Conservation (phyloP, 2,113 vertebrate species). For the Hippocampus guttulatus region DNA sequence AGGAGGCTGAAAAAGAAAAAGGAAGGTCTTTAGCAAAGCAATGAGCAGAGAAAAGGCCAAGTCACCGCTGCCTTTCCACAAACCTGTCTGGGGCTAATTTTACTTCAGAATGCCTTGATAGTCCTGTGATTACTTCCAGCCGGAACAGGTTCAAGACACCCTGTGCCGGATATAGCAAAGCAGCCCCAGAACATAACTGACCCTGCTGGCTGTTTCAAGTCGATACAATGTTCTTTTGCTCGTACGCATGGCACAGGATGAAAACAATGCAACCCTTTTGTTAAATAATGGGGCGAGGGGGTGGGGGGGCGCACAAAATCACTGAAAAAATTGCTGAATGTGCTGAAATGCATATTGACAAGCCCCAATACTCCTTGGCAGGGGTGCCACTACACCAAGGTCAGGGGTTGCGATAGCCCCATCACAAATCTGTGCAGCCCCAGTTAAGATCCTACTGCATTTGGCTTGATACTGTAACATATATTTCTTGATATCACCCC, state of each 20-base stretch:
- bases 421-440: too few species aligned
- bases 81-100: too few species aligned
- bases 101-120: too few species aligned
- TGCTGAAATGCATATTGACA: not conserved
- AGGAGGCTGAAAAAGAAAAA: slow-evolving; percentile 3
- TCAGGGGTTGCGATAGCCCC: too few species aligned
- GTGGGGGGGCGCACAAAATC: not conserved
- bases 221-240: not conserved
- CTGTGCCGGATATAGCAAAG: not conserved
- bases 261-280: not conserved
- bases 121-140: not conserved
- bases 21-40: not conserved
- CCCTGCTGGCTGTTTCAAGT: not conserved
- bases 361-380: not conserved
- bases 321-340: not conserved
- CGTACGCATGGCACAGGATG: not conserved
- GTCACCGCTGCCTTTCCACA: too few species aligned
- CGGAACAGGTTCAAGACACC: not conserved
- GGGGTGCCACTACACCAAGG: too few species aligned
- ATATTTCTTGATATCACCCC: too few species aligned
- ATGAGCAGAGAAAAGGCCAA: too few species aligned
- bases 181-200: not conserved
- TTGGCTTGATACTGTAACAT: too few species aligned
- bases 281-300: too few species aligned
- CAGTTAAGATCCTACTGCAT: too few species aligned